These are phyloP conservation scores for Micrastur ruficollis DNA, from an alignment of 2,797 vertebrate species.

Conservation along the genomic window DNA sequence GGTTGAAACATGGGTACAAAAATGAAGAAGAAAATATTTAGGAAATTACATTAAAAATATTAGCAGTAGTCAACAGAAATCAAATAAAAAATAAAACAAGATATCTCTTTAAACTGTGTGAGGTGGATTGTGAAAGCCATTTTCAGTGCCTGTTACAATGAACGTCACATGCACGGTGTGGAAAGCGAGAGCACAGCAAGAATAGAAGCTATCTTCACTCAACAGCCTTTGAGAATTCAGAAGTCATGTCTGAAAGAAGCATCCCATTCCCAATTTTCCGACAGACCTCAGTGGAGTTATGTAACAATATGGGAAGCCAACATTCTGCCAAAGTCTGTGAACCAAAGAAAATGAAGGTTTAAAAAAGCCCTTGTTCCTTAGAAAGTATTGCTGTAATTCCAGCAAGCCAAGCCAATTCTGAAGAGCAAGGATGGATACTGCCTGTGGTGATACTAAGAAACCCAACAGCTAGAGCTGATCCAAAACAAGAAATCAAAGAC, in stretches of 20 bases:
- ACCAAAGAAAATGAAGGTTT: not conserved
- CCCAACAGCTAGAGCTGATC: not conserved
- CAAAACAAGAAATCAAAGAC: not conserved
- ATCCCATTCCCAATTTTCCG: not conserved
- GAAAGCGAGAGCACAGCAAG: not conserved
- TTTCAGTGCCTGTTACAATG: not conserved
- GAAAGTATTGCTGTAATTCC: slow-evolving; percentile 6
- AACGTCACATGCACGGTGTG: not conserved
- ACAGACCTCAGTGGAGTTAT: not conserved
- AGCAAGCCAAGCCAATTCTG: not conserved
- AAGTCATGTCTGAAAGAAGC: not conserved
- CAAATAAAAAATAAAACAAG: not conserved
- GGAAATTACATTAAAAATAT: not conserved
- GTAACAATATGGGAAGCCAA: not conserved
- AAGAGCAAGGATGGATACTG: not conserved
- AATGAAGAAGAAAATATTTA: not conserved
- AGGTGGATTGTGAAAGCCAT: not conserved
- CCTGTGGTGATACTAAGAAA: slow-evolving; percentile 23
- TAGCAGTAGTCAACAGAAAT: not conserved
- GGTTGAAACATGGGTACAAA: not conserved
- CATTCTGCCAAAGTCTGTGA: not conserved
- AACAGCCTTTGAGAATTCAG: not conserved
- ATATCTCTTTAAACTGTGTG: not conserved
- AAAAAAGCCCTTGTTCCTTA: not conserved
- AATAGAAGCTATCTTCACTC: not conserved